A percentile compares a stretch with the other conserved stretches of the same genome.
Conservation (phyloP, 2,797 vertebrate genomes). For the Orientallactaga sibirica region DNA sequence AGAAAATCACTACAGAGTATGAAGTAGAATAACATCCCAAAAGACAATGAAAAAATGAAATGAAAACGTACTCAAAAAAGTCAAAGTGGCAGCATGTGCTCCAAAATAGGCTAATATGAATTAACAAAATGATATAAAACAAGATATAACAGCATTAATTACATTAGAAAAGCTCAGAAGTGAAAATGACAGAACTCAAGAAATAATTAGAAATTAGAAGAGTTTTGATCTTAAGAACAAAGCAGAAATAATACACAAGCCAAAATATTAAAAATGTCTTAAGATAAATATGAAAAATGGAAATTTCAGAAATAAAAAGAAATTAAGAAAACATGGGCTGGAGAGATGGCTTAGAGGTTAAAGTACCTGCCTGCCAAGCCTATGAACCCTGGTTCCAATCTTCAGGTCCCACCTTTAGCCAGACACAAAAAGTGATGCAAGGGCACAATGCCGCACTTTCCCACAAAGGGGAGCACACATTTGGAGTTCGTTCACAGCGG, state of each 20-base stretch:
- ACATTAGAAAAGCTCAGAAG: not conserved
- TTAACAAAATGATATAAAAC: not conserved
- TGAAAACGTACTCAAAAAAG: not conserved
- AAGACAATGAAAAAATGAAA: not conserved
- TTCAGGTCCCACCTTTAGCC: too few relatives aligned
- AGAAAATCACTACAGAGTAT: not conserved
- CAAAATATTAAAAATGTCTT: not conserved
- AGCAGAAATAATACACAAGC: not conserved
- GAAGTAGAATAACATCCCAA: not conserved
- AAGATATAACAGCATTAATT: not conserved
- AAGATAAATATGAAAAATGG: not conserved
- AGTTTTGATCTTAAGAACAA: conserved; percentile 27
- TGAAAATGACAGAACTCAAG: not conserved
- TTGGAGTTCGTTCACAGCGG: too few relatives aligned
- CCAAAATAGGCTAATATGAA: not conserved
- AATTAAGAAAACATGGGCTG: not conserved
- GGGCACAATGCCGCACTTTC: too few relatives aligned
- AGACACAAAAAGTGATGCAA: too few relatives aligned
- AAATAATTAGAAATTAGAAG: conserved; percentile 3
- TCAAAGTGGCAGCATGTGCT: not conserved
- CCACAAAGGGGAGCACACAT: too few relatives aligned
- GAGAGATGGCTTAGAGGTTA: too few relatives aligned
- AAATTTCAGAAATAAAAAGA: not conserved
- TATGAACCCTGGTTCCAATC: too few relatives aligned
- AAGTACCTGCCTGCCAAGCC: too few relatives aligned